Evolutionary conservation across 1,140 invertebrate genomes (phyloP), one percentile per base, ranked within the genome.

Genomic region (Heliconius eleuchia): DNA sequence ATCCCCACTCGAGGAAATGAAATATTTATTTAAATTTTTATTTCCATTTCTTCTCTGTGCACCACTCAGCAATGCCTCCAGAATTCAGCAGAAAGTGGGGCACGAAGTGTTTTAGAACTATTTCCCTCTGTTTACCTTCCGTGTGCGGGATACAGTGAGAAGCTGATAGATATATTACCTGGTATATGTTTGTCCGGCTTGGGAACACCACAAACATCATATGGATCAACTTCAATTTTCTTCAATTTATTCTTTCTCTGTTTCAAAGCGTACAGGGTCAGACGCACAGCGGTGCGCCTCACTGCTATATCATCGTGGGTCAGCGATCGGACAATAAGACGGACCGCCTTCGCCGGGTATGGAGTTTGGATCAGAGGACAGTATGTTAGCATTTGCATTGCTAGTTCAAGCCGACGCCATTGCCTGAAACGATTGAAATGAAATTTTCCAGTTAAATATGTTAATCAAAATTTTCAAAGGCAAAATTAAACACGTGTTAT

Each of bases 321-420:
- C 0, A 98, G 93, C 37, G 96, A 95, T 34, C 95, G 93, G 1
- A 97, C 92, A 82, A 97, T 96, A 52, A 97, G 95, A n/a, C 95
- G 91, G 7, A 98, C 96, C 1, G 96, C 95, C 34, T 94, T 87
- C 0, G 95, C 81, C 1, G 97, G 96, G 86, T 97, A 96, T 7
- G 92, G 91, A 8, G 97, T 95, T 88, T 98, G 97, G 8, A 96
- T 95, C 83, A 98, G 87, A 9, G 91, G 96, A 2, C 97, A 95
- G 42, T 98, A 94, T 13, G 95, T 95, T 8, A 99, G 94, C 87
- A 99, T 96, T 70, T 96, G 95, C 85, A 98, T 96, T 30, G 96
- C 96, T 88, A 98, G 96, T 72, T 97, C 95, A 75, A 97, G 95
- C 85, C 97, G 97, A 30, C 97, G 95, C 98, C 98, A 98, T 90